Percentiles rank a stretch among this genome's conserved stretches.
phyloP scores from a whole-genome alignment of 2,113 vertebrate genomes.

The Scomber scombrus region DNA sequence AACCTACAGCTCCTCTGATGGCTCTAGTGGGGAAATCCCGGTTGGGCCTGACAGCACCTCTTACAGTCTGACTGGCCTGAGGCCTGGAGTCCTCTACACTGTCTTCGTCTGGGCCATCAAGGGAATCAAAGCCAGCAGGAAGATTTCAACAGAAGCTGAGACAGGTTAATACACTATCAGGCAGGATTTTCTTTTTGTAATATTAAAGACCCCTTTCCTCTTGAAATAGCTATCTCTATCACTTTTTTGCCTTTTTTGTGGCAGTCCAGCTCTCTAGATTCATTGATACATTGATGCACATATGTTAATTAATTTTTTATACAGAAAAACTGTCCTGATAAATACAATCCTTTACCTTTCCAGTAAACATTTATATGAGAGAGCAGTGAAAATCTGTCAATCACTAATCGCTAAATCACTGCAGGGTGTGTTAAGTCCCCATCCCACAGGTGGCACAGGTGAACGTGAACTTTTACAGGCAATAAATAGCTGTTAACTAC shows the following conservation, averaged over 20 bases:
- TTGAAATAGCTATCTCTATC: neutral
- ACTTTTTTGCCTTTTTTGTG: too few species aligned
- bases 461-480: too few species aligned
- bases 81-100: conserved; percentile 83
- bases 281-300: neutral
- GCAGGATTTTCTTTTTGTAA: neutral
- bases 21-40: conserved; percentile 75
- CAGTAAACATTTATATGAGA: neutral
- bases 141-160: conserved; percentile 72
- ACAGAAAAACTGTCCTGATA: too few species aligned
- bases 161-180: conserved; percentile 80
- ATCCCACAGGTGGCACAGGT: too few species aligned
- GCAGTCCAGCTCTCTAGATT: too few species aligned
- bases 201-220: neutral
- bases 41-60: conserved; percentile 77
- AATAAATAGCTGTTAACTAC: too few species aligned
- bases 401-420: neutral
- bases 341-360: too few species aligned
- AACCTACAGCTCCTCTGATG: conserved; percentile 83
- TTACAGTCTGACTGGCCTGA: conserved; percentile 79
- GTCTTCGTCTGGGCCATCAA: conserved; percentile 85
- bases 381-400: too few species aligned
- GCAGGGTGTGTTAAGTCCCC: too few species aligned
- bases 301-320: neutral
- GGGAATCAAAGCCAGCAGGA: conserved; percentile 81